Evolutionary conservation across 2,888 invertebrate genomes (phyloP).

Genomic region (Pammene aurita): DNA sequence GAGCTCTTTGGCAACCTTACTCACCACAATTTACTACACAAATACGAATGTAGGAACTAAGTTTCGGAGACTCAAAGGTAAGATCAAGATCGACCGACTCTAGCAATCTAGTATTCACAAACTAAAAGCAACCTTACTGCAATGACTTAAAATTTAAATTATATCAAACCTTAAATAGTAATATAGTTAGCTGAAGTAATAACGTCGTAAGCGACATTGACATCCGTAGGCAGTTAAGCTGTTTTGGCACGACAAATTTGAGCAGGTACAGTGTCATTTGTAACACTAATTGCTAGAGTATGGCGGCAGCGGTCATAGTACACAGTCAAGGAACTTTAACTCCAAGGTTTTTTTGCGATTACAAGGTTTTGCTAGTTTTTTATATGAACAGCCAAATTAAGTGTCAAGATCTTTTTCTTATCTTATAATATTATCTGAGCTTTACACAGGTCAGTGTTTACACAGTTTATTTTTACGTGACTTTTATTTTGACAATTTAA

Average conservation of each 20-base stretch:
- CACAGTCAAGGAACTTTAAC: neutral
- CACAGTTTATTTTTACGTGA: no score
- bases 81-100: constrained; percentile 1
- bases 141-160: neutral
- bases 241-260: constrained; percentile 16
- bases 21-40: no score
- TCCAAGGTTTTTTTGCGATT: neutral
- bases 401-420: no score
- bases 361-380: no score
- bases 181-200: neutral
- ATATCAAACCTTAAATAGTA: neutral
- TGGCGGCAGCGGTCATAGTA: constrained; percentile 6
- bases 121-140: neutral
- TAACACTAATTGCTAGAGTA: constrained; percentile 27
- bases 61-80: constrained; percentile 6
- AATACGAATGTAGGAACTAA: neutral
- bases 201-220: constrained; percentile 1
- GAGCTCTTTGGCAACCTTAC: no score
- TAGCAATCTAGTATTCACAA: neutral
- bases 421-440: no score
- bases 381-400: no score
- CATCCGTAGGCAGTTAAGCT: neutral
- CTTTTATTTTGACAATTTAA: neutral
- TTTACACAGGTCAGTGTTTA: no score
- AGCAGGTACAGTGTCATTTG: constrained; percentile 29